Evolutionary conservation across 1,140 invertebrate species (phyloP).

Genomic region (Anadara kagoshimensis): DNA sequence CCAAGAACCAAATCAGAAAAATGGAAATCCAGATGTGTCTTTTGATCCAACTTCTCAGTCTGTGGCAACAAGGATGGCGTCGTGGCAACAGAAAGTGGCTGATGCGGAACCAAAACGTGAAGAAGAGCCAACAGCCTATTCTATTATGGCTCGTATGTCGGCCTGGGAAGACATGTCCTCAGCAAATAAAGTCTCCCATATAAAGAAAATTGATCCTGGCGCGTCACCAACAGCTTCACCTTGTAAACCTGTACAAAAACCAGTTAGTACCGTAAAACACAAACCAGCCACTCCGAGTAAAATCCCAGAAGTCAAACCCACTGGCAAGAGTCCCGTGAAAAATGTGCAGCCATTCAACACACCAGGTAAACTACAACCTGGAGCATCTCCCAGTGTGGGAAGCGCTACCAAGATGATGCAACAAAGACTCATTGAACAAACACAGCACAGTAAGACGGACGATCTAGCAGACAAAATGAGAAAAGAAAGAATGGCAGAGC

Average conservation of each 20-base stretch:
- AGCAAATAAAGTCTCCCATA: constrained; percentile 56
- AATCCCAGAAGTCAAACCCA: constrained; percentile 50
- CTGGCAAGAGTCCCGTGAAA: constrained; percentile 28
- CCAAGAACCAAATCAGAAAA: constrained; percentile 7
- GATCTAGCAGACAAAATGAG: constrained; percentile 60
- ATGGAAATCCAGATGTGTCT: background rate
- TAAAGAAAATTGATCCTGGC: constrained; percentile 62
- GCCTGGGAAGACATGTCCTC: constrained; percentile 67
- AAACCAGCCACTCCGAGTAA: constrained; percentile 51
- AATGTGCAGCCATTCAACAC: background rate
- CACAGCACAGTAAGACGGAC: constrained; percentile 48
- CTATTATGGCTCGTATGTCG: constrained; percentile 66
- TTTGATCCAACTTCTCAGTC: constrained; percentile 53
- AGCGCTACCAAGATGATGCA: constrained; percentile 66
- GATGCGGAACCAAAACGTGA: constrained; percentile 43
- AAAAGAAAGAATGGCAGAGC: constrained; percentile 67
- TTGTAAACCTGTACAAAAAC: constrained; percentile 23
- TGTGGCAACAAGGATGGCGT: constrained; percentile 65
- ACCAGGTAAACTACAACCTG: constrained; percentile 8
- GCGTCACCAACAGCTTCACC: constrained; percentile 34
- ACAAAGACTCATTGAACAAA: constrained; percentile 61
- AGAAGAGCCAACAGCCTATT: constrained; percentile 65
- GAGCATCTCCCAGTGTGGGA: constrained; percentile 50
- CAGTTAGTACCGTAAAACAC: constrained; percentile 36
- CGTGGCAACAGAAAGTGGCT: constrained; percentile 64